Base-by-base conservation (phyloP, 2,113 vertebrate species). In the Nipponia nippon region DNA sequence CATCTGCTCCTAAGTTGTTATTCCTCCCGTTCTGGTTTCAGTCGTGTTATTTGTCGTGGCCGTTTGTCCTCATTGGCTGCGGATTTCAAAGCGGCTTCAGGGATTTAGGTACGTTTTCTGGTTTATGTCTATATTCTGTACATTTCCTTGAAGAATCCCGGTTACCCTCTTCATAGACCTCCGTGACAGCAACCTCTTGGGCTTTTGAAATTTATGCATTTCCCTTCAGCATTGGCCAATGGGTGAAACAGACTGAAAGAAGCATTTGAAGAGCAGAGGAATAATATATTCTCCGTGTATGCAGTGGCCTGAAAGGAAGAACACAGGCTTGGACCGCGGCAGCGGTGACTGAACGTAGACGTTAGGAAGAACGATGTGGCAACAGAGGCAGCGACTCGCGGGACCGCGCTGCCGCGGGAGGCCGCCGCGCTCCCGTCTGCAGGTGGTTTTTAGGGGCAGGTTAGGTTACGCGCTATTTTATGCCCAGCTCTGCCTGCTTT, bases 1-100 rank as follows among this genome's bases (percentile, higher is more conserved):
- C 92, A 83, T 92, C 90, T 89, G 95, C 49, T 79, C 58, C 2
- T 40, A 66, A 65, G 30, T 83, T 87, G 76, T 56, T 87, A 76
- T 77, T 95, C 49, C 73, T 83, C 58, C 36, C 66, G 61, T 91
- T 77, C 75, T 7, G 4, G 66, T 91, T 93, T 93, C 44, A 52
- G 13, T 50, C 81, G 15, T 0, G 0, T 77, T 83, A 79, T 67
- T 59, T 69, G 27, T 53, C 52, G 62, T 0, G 10, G 66, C 9
- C 49, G 56, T 73, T 96, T 69, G 72, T 79, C 66, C 62, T 69
- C 4, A 1, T 12, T 76, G 92, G 52, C 19, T 46, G 40, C 76
- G 34, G 34, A 83, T 79, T 91, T 93, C 15, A 47, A 84, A 87
- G 87, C 30, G 29, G 81, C 84, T 67, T 82, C 49, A 16, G 55